A percentile compares a stretch with the other conserved stretches of the same genome.
Evolutionary conservation across 1,140 invertebrate species (phyloP).

Genomic region (Zaprionus capensis): DNA sequence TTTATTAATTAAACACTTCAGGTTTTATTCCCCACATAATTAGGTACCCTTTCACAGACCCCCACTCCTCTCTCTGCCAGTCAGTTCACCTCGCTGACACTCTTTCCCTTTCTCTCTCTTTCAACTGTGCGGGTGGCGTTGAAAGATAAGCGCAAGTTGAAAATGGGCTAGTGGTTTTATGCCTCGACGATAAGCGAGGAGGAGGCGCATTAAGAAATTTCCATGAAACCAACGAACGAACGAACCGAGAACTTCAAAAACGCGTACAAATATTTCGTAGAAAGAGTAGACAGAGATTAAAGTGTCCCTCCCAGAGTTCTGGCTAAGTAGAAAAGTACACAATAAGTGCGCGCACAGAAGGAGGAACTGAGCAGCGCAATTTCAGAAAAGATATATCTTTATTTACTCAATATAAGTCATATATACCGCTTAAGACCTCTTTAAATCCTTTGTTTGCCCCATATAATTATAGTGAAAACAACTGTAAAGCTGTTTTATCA

Average conservation of each 20-base stretch:
- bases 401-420: background rate
- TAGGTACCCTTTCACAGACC: conserved; percentile 40
- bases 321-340: conserved; percentile 23
- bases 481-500: conserved; percentile 8
- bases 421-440: background rate
- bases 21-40: conserved; percentile 66
- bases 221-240: conserved; percentile 56
- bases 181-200: conserved; percentile 49
- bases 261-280: conserved; percentile 12
- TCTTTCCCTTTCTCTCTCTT: background rate
- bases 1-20: conserved; percentile 81
- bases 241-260: conserved; percentile 22
- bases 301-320: conserved; percentile 18
- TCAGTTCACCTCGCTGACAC: conserved; percentile 3
- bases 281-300: conserved; percentile 19
- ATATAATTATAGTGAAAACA: conserved; percentile 1
- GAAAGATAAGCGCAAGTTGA: conserved; percentile 60
- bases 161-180: conserved; percentile 51
- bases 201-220: conserved; percentile 48
- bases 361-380: background rate
- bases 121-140: conserved; percentile 12
- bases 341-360: background rate
- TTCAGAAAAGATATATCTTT: background rate
- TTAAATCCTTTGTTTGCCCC: background rate
- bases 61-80: background rate